A percentile compares a stretch with the other conserved stretches of the same genome.
Conservation (phyloP, 2,797 vertebrate species). For the Leuciscus waleckii region DNA sequence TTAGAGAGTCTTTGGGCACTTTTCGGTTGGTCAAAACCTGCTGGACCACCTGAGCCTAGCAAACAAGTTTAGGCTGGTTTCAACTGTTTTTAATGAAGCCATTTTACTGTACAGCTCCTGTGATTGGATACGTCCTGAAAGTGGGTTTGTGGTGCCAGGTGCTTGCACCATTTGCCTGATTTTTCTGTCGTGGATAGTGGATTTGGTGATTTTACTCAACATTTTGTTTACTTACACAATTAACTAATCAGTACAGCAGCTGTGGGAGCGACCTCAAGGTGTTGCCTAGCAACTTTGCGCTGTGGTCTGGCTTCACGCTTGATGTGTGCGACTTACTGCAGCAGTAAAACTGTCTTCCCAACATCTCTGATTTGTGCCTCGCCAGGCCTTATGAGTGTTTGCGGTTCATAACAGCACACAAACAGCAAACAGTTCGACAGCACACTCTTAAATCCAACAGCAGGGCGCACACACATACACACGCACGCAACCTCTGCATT, state of each 20-base stretch:
- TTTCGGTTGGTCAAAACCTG: neutral
- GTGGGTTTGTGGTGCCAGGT: neutral
- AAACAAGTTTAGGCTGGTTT: neutral
- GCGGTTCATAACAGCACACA: constrained; percentile 14
- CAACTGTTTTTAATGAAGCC: neutral
- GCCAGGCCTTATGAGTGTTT: constrained; percentile 40
- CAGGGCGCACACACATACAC: neutral
- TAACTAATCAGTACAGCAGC: constrained; percentile 82
- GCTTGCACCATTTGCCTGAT: constrained; percentile 7
- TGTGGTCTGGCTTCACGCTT: constrained; percentile 63
- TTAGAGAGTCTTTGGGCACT: neutral
- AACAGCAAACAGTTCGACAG: constrained; percentile 18
- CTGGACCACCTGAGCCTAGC: neutral
- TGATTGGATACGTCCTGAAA: neutral
- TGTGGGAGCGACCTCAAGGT: constrained; percentile 74
- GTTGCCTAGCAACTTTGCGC: constrained; percentile 82
- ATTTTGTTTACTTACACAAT: constrained; percentile 75
- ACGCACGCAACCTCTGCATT: neutral
- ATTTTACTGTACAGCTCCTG: neutral
- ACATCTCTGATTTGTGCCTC: constrained; percentile 77
- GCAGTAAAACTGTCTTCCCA: constrained; percentile 77
- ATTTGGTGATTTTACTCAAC: constrained; percentile 54
- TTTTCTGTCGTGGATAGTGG: neutral
- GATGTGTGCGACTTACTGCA: constrained; percentile 73
- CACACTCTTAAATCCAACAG: constrained; percentile 25